Evolutionary conservation across 2,113 vertebrate genomes (phyloP), one percentile per base, ranked within the genome.

Genomic region (Eudyptes chrysolophus): DNA sequence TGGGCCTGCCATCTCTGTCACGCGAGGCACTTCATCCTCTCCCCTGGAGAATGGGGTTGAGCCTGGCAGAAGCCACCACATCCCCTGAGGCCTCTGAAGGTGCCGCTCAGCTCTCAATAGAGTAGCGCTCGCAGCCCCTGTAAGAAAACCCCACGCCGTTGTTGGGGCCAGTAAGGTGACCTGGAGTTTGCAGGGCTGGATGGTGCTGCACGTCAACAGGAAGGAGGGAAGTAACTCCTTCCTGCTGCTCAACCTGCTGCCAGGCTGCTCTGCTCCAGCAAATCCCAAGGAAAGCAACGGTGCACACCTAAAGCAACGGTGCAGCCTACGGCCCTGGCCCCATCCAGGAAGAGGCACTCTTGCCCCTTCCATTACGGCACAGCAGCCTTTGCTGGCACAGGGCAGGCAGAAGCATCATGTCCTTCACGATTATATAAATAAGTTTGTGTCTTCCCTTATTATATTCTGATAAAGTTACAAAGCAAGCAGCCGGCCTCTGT

Each of bases 131-230:
- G 0, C 48, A 69, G 30, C 11, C 30, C 51, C n/a, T 10, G 2
- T 49, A 66, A 42, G 16, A 57, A 78, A n/a, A 22, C 9, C 36
- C 55, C 4, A 2, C 0, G 1, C 11, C 1, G 1, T 7, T 64
- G 16, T 4, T 51, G 17, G 30, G 24, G 40, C 29, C 36, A 7
- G 10, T 9, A 16, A 48, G 21, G 16, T 22, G 27, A 38, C 36
- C 29, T 40, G 51, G 30, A 51, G 34, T 58, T 57, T 49, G 30
- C 9, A 24, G 30, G 51, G 24, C 46, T 70, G 54, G 36, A 18
- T 30, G 62, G 25, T 36, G 18, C 10, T 0, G 1, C 24, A 18
- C 2, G 0, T 42, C 0, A 0, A 19, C 2, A 13, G 7, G 8
- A 42, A 3, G 17, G 54, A 68, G 10, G 12, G 25, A 52, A 54